Base-by-base conservation (phyloP, 1,140 invertebrate species). In the Hydropsyche tenuis region DNA sequence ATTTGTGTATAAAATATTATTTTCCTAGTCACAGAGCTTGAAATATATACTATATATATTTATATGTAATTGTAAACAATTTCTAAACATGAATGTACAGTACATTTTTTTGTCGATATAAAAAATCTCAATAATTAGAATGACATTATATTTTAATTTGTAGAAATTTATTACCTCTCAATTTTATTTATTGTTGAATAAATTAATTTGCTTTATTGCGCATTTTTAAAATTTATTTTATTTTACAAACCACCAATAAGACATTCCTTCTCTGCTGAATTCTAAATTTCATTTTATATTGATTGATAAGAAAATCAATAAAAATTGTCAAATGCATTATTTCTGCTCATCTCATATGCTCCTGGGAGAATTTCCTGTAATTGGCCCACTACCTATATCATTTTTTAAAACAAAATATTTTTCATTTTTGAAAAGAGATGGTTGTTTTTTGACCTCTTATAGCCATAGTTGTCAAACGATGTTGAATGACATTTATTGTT, bases 161-260 rank as follows among this genome's bases (percentile, higher is more conserved):
- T 70, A 56, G 48, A 45, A 65, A 25, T 65, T 56, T 56, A 56
- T 70, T 56, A 48, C 23, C 37, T 51, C 56, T 43, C 48, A 70
- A 56, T 70, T 70, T 70, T 70, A 70, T 70, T 70, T 70, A 70
- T 70, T 70, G 68, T 70, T 70, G 25, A 70, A 70, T 70, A 70
- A 70, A 70, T 60, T 48, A 30, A 70, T 68, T 68, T 68, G 65
- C 65, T 68, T 68, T 68, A 68, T 68, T 46, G 12, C 18, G 43
- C 43, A 46, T 65, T 65, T 65, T 23, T 65, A 65, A 60, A 46
- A 46, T n/a, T n/a, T 37, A 37, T 37, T 37, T 37, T 37, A 4
- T 37, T 4, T 4, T 37, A 9, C 3, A 37, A 4, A 37, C 30
- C 3, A 9, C 9, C 3, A 37, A 37, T 37, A n/a, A n/a, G n/a